Conservation (phyloP, 2,888 invertebrate genomes). For the Patella ulyssiponensis region DNA sequence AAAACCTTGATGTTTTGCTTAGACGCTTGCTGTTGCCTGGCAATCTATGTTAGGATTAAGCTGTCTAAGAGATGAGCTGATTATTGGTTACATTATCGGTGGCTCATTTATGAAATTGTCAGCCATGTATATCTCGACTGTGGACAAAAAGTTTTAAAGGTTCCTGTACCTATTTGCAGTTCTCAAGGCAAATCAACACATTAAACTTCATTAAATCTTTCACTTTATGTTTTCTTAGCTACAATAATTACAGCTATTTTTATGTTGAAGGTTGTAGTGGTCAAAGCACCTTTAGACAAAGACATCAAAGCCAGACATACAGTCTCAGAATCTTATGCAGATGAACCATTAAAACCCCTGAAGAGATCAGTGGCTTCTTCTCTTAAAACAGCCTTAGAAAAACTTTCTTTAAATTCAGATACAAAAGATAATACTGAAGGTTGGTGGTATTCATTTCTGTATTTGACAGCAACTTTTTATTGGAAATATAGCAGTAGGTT, state of each 20-base stretch:
- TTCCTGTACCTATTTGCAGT: background rate
- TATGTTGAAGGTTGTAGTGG: conserved; percentile 36
- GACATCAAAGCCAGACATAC: conserved; percentile 32
- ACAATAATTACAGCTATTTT: background rate
- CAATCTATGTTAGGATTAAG: too few species aligned
- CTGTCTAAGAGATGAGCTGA: too few species aligned
- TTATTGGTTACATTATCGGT: too few species aligned
- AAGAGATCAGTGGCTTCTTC: conserved; percentile 77
- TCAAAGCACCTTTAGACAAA: conserved; percentile 37
- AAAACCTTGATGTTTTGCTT: too few species aligned
- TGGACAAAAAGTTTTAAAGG: too few species aligned
- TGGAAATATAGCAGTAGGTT: too few species aligned
- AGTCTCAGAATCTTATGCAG: conserved; percentile 59
- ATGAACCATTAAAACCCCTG: conserved; percentile 62
- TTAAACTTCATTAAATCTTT: background rate
- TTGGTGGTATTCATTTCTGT: background rate
- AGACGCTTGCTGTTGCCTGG: too few species aligned
- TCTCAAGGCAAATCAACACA: background rate
- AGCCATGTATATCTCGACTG: too few species aligned
- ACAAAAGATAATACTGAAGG: conserved; percentile 27
- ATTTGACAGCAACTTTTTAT: too few species aligned
- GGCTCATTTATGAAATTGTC: too few species aligned
- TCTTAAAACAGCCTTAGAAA: conserved; percentile 78
- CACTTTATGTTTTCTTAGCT: background rate
- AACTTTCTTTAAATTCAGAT: conserved; percentile 54